Percentiles rank a stretch among this genome's conserved stretches.
Evolutionary conservation across 2,113 vertebrate species (phyloP).

Genomic region (Aspidoscelis tigris): DNA sequence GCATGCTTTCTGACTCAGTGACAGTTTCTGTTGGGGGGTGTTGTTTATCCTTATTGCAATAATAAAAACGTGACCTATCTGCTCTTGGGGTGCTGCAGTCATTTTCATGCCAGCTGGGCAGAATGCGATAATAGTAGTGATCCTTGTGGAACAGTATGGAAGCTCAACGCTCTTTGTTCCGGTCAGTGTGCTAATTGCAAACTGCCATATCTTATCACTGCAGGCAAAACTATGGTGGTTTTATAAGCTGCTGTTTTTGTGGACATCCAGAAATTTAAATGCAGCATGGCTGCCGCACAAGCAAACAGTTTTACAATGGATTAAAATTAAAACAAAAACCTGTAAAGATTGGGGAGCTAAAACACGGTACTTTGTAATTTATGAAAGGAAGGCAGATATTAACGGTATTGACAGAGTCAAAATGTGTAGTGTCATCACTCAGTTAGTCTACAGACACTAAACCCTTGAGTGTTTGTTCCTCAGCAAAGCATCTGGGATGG

Average conservation of each 20-base stretch:
- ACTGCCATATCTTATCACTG: conserved; percentile 1
- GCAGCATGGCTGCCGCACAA: not conserved
- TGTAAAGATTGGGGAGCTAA: not conserved
- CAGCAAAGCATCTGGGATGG: not conserved
- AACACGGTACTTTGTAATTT: conserved; percentile 1
- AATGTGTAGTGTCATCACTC: not conserved
- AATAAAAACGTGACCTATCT: not conserved
- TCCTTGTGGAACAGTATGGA: not conserved
- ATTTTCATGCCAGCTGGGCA: rapidly evolving
- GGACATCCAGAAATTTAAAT: not conserved
- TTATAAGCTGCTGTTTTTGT: conserved; percentile 16
- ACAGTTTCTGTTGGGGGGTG: not conserved
- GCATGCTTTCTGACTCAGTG: conserved; percentile 25
- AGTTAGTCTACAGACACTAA: not conserved
- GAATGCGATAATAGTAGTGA: not conserved
- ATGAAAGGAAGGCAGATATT: not conserved
- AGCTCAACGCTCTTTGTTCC: not conserved
- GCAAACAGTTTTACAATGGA: conserved; percentile 13
- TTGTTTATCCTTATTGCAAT: not conserved
- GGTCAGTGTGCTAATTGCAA: not conserved
- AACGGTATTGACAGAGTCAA: not conserved
- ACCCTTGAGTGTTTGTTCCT: conserved; percentile 14
- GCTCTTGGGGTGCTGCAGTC: not conserved
- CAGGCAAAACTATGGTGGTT: not conserved
- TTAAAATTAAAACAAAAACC: conserved; percentile 18